phyloP scores from a whole-genome alignment of 1,140 invertebrate genomes.

The Prorops nasuta region DNA sequence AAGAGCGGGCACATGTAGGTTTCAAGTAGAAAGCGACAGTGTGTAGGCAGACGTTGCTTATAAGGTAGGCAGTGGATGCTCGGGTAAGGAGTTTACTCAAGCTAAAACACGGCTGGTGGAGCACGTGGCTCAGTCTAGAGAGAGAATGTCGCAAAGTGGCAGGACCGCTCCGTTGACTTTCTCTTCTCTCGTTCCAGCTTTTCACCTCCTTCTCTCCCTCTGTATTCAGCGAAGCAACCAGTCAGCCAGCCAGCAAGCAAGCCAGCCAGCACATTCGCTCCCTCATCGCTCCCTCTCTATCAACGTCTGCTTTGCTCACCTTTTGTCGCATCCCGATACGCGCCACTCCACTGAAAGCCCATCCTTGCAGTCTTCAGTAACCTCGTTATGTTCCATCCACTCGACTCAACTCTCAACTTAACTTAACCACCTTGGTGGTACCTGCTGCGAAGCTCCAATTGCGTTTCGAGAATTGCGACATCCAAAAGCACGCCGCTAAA shows the following conservation, averaged over 20 bases:
- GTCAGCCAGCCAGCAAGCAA: too few relatives aligned
- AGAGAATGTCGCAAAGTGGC: slow-evolving; percentile 1
- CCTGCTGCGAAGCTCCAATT: too few relatives aligned
- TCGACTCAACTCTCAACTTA: slow-evolving; percentile 41
- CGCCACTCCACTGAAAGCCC: slow-evolving; percentile 27
- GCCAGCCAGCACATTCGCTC: too few relatives aligned
- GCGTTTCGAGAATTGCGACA: too few relatives aligned
- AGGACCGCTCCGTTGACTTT: neutral
- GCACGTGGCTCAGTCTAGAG: slow-evolving; percentile 7
- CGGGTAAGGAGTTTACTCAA: neutral
- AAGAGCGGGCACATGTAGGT: neutral
- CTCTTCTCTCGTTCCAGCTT: neutral
- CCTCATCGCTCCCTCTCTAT: too few relatives aligned
- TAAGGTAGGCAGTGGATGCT: slow-evolving; percentile 4
- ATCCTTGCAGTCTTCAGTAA: slow-evolving; percentile 33
- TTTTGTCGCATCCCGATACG: slow-evolving; percentile 12
- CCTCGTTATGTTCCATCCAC: slow-evolving; percentile 35
- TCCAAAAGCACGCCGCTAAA: too few relatives aligned
- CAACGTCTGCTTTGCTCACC: too few relatives aligned
- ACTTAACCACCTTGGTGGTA: too few relatives aligned
- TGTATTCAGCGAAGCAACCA: neutral
- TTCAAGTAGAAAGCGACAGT: neutral
- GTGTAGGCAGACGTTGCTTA: slow-evolving; percentile 2
- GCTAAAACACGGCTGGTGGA: slow-evolving; percentile 15
- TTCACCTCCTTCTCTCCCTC: neutral